phyloP scores from a whole-genome alignment of 2,888 invertebrate genomes.

The Agrotis clavis region DNA sequence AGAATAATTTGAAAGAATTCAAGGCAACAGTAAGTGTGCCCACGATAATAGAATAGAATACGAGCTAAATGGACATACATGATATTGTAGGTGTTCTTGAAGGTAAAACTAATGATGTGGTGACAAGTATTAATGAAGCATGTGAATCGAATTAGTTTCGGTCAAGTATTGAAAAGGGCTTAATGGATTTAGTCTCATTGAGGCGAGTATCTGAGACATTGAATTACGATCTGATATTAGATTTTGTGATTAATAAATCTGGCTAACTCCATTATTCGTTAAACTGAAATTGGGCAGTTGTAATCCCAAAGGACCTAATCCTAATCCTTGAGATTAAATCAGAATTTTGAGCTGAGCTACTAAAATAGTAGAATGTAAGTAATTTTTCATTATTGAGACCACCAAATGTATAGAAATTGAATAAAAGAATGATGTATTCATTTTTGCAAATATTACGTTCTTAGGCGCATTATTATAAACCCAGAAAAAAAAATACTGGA shows the following conservation, averaged over 20 bases:
- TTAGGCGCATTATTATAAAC: too few species aligned
- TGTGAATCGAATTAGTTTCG: not conserved
- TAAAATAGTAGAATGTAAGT: too few species aligned
- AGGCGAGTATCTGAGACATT: not conserved
- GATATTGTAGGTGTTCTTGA: not conserved
- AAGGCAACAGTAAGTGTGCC: too few species aligned
- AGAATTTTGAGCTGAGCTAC: too few species aligned
- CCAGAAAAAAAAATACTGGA: too few species aligned
- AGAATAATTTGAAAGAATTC: too few species aligned
- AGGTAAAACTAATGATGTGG: slow-evolving; percentile 10
- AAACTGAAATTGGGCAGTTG: not conserved
- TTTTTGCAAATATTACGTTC: too few species aligned
- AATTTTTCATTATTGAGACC: too few species aligned
- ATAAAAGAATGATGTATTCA: too few species aligned
- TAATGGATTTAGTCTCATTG: slow-evolving; percentile 10
- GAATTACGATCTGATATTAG: not conserved
- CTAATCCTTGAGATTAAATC: not conserved
- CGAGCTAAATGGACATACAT: too few species aligned
- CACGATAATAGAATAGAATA: too few species aligned
- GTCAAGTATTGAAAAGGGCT: not conserved
- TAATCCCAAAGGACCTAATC: not conserved
- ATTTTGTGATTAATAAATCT: not conserved
- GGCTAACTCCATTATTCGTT: not conserved
- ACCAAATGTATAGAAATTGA: too few species aligned
- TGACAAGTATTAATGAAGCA: not conserved